phyloP scores from a whole-genome alignment of 2,797 vertebrate genomes.

The Lepus oiostolus region DNA sequence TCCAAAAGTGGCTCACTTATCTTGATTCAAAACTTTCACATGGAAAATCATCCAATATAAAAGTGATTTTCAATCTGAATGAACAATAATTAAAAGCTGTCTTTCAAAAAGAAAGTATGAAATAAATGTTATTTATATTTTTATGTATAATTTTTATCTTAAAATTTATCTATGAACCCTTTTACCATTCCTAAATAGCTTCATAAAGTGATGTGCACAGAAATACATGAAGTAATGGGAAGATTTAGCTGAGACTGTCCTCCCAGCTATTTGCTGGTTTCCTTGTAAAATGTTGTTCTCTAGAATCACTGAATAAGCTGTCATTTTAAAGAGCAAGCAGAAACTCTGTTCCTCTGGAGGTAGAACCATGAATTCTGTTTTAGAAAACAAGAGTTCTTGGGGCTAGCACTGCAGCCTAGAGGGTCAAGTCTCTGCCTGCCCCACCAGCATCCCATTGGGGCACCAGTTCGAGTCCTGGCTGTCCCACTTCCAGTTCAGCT shows the following conservation, averaged over 20 bases:
- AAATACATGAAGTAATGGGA: background rate
- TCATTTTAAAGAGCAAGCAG: conserved; percentile 41
- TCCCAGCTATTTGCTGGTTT: conserved; percentile 18
- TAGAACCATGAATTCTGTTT: conserved; percentile 9
- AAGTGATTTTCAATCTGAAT: conserved; percentile 44
- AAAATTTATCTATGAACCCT: conserved; percentile 9
- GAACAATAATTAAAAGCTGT: background rate
- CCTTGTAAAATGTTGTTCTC: conserved; percentile 23
- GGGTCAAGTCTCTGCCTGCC: no score
- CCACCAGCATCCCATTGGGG: no score
- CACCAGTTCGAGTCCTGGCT: no score
- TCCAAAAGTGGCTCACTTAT: background rate
- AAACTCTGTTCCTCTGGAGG: conserved; percentile 3
- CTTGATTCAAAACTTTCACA: conserved; percentile 31
- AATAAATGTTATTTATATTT: conserved; percentile 30
- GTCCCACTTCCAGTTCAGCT: no score
- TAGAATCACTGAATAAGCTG: background rate
- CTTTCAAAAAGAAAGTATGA: background rate
- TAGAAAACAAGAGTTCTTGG: background rate
- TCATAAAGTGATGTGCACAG: background rate
- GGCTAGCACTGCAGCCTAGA: no score
- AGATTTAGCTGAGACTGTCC: background rate
- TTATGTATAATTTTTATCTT: conserved; percentile 17
- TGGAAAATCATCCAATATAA: conserved; percentile 61
- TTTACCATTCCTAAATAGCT: background rate